A percentile compares a stretch with the other conserved stretches of the same genome.
phyloP scores from a whole-genome alignment of 1,140 invertebrate species.

The Ips nitidus region DNA sequence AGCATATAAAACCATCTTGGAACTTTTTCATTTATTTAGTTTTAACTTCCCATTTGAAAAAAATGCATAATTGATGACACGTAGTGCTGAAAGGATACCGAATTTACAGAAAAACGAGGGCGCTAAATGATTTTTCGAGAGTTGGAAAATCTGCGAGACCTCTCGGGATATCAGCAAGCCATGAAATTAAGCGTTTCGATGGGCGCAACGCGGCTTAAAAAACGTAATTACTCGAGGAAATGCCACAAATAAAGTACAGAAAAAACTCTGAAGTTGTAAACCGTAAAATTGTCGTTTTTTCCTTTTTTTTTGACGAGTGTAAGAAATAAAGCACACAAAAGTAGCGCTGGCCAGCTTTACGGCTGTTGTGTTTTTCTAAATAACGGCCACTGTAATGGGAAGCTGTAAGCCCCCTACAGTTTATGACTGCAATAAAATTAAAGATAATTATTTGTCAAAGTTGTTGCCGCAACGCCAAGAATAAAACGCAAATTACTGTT shows the following conservation, averaged over 20 bases:
- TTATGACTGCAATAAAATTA: constrained; percentile 4
- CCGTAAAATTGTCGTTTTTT: constrained; percentile 28
- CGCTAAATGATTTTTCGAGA: no score
- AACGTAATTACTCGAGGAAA: constrained; percentile 30
- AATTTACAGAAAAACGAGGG: no score
- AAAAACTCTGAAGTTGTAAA: constrained; percentile 27
- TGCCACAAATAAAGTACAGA: constrained; percentile 25
- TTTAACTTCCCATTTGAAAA: no score
- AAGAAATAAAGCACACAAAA: constrained; percentile 22
- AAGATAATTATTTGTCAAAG: constrained; percentile 1
- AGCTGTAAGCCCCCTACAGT: background rate
- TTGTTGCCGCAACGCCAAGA: background rate
- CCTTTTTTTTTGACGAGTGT: constrained; percentile 18
- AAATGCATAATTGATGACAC: no score
- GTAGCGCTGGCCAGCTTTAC: background rate
- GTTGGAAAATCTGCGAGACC: constrained; percentile 4
- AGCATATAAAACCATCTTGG: no score
- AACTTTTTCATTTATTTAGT: no score
- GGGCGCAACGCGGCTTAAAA: constrained; percentile 22
- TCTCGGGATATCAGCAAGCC: constrained; percentile 26
- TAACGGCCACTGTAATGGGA: constrained; percentile 4
- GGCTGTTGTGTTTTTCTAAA: constrained; percentile 13
- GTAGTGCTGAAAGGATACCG: no score
- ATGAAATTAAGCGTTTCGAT: constrained; percentile 33
- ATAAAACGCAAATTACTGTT: no score